Conservation (phyloP, 2,113 vertebrate species). For the Triplophysa rosa region DNA sequence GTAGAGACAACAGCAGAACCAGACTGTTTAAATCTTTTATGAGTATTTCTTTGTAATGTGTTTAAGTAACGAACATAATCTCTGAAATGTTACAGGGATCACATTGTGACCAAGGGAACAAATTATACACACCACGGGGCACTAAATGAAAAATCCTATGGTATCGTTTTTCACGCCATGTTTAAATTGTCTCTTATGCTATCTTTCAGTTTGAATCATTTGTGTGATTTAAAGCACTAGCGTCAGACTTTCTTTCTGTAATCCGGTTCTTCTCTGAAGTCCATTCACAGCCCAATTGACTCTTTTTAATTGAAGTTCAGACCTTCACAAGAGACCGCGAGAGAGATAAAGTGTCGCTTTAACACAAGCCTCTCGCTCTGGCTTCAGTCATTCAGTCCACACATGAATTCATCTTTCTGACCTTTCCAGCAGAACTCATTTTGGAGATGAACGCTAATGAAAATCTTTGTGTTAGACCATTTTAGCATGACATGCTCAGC, state of each 20-base stretch:
- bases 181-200: background rate
- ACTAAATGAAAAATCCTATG: background rate
- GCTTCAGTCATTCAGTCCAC: background rate
- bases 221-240: background rate
- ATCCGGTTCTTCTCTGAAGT: background rate
- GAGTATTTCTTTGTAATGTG: too few relatives aligned
- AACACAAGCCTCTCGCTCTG: background rate
- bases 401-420: background rate
- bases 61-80: too few relatives aligned
- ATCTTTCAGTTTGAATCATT: background rate
- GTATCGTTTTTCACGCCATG: background rate
- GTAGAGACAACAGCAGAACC: too few relatives aligned
- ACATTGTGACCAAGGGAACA: too few relatives aligned
- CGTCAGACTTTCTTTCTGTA: background rate
- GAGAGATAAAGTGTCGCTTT: background rate
- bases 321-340: background rate
- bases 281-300: conserved; percentile 5
- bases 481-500: background rate
- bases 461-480: background rate
- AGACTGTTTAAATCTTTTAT: too few relatives aligned
- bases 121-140: too few relatives aligned
- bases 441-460: conserved; percentile 39
- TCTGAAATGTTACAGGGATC: too few relatives aligned
- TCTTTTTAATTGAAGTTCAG: conserved; percentile 40
- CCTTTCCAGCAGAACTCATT: background rate